Evolutionary conservation across 2,888 invertebrate genomes (phyloP), one percentile per base, ranked within the genome.

Genomic region (Brachynemurus nebulosus): DNA sequence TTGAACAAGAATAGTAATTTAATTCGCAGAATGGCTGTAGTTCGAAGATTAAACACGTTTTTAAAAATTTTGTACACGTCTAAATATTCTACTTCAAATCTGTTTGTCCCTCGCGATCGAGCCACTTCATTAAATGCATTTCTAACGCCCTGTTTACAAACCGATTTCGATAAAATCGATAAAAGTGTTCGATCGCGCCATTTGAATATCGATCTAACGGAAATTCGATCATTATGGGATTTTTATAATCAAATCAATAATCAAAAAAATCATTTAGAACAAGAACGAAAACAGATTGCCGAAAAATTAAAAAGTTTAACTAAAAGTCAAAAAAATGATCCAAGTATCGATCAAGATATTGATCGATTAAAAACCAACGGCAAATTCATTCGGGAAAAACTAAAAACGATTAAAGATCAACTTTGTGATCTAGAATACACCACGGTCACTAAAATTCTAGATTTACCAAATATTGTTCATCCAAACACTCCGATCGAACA

Each of bases 361-460:
- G 36, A 36, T 36, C n/a, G n/a, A 16, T 16, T 17, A 36, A 11
- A 25, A 39, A 39, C 30, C 17, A 9, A 17, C 4, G 42, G 67
- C 1, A 66, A 67, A 53, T 54, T 69, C 3, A 40, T 81, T 1
- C 72, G 75, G 54, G 71, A 75, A 36, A 78, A 83, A 51, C 59
- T 80, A n/a, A 80, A 74, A 57, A 63, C 65, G 21, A 55, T 85
- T 1, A 80, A 74, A 57, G 65, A 69, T 9, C 67, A 70, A 35
- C 60, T 78, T n/a, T 80, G 81, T 71, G 74, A 74, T n/a, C 66
- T 86, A 5, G 84, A 88, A 59, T 80, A 83, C 58, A 70, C 70
- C 41, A 75, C 83, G 7, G 68, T 81, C 37, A 57, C 76, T 21
- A 69, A 72, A 54, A 69, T 72, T 46, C 63, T 89, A 42, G 69